Evolutionary conservation across 2,888 invertebrate species (phyloP), one percentile per base, ranked within the genome.

Genomic region (Drosophila yooni): DNA sequence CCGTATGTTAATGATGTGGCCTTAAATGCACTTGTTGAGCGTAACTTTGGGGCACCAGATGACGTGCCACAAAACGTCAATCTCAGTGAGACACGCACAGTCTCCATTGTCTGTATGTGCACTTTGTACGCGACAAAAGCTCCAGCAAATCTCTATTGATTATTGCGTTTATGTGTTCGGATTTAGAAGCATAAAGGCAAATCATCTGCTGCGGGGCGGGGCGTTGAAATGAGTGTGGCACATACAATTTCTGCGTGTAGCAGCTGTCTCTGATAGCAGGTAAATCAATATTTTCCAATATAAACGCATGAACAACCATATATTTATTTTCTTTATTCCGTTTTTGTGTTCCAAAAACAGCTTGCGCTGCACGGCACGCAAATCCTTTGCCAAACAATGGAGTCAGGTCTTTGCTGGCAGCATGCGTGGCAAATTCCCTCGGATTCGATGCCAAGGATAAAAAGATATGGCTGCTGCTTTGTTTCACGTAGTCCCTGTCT

Each of bases 281-380:
- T 88, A 88, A 89, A 87, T 89, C 87, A 87, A 87, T 87, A 87
- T 85, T 88, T 89, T 88, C 79, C 88, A 88, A 88, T 86, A 86
- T 83, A 76, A 83, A 80, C 87, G 79, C 76, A 81, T 85, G 83
- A 79, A 75, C 72, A 81, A 75, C 73, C 67, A 78, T 50, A 65
- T 58, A 52, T 46, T 56, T 64, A 46, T 50, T 33, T 62, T 48
- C 46, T 48, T n/a, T 48, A 8, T 48, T 29, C 40, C 34, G 25
- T 33, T 51, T 57, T 63, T 71, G 50, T 69, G 29, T 31, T 52
- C 40, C 68, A 51, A 46, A 25, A 46, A 25, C 46, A 46, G 46
- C 59, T 60, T 58, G 27, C 52, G 52, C 52, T 70, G 52, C 31
- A 52, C 53, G 31, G 40, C 64, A 34, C 63, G 66, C 72, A 80